Base-by-base conservation (phyloP, 2,113 vertebrate species). In the Seriola quinqueradiata region DNA sequence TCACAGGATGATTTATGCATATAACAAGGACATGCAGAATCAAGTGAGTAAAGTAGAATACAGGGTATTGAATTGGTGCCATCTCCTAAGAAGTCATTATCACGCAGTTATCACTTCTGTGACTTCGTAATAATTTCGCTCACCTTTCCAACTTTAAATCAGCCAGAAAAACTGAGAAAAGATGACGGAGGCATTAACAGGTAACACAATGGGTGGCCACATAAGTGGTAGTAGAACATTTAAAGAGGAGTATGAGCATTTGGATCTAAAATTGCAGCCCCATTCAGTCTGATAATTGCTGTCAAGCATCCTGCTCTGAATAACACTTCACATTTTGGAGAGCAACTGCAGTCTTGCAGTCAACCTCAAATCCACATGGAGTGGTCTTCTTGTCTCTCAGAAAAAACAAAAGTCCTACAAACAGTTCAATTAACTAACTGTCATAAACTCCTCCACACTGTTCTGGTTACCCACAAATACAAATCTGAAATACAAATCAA, bases 101-200 rank as follows among this genome's bases (percentile, higher is more conserved):
- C 44, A 81, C 54, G 67, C 46, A 71, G 44, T 80, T 42, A 32
- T 86, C 72, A 74, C 59, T 68, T 78, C 38, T 40, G 42, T 42
- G 84, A 90, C 86, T 88, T 89, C 17, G 40, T 70, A 17, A 73
- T 86, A 69, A 90, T 91, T 87, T 86, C 25, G 55, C 83, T 92
- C 73, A 89, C 82, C 83, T 77, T 85, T 86, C 60, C n/a, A 87
- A 87, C 72, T 84, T 76, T 76, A 85, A 86, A 91, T 85, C 85
- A 81, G 76, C 19, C 32, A 32, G 70, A 84, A 73, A 78, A 25
- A 88, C 76, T 79, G 81, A 72, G 60, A 48, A 54, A 57, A 70
- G 66, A 85, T 70, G 79, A 89, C 10, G 9, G 82, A 81, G 54
- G 83, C 70, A 84, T 89, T 90, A 83, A 84, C 25, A 74, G n/a